Conservation (phyloP, 2,888 invertebrate genomes). For the Drosophila putrida region DNA sequence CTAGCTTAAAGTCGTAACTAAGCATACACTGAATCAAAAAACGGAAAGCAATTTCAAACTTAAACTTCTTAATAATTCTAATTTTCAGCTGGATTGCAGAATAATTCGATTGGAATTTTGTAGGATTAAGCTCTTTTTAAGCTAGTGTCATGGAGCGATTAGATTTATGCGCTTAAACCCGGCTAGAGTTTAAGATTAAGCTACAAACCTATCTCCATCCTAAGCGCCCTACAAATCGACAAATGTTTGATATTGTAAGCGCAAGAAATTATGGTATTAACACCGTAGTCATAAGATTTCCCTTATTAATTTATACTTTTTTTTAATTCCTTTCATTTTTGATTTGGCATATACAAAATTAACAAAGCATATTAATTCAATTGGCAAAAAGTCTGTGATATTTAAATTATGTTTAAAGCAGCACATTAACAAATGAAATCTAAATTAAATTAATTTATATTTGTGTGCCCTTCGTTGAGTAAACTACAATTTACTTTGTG, state of each 20-base stretch:
- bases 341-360: slow-evolving; percentile 70
- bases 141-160: slow-evolving; percentile 31
- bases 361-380: slow-evolving; percentile 71
- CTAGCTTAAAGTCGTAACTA: slow-evolving; percentile 21
- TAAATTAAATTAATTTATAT: slow-evolving; percentile 61
- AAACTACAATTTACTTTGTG: slow-evolving; percentile 64
- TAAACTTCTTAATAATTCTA: neutral
- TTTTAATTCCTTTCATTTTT: slow-evolving; percentile 31
- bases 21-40: neutral
- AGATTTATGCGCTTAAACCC: slow-evolving; percentile 56
- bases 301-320: slow-evolving; percentile 19
- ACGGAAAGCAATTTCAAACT: neutral
- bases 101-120: neutral
- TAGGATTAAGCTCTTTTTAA: neutral
- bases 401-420: slow-evolving; percentile 76
- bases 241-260: slow-evolving; percentile 4
- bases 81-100: neutral
- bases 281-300: slow-evolving; percentile 22
- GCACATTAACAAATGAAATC: slow-evolving; percentile 38
- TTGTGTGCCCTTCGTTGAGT: slow-evolving; percentile 55
- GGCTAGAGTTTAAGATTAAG: slow-evolving; percentile 38
- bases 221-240: slow-evolving; percentile 1
- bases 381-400: slow-evolving; percentile 82
- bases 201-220: slow-evolving; percentile 23
- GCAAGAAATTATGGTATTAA: neutral